Conservation (phyloP, 2,113 vertebrate genomes). For the Daubentonia madagascariensis region DNA sequence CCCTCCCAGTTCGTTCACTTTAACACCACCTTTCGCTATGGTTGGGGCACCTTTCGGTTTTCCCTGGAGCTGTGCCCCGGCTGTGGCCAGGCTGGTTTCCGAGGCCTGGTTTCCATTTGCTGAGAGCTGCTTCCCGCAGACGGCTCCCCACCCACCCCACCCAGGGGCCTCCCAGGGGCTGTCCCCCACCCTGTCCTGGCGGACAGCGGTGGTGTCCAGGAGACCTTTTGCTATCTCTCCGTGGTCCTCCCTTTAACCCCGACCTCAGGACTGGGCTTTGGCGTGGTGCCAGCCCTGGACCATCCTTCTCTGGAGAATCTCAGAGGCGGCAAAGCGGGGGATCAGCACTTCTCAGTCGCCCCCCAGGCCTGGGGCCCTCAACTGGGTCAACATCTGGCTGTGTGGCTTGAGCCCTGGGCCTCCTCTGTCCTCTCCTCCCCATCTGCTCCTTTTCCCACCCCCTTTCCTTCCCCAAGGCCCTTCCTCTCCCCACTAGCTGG, state of each 20-base stretch:
- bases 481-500: constrained; percentile 64
- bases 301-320: background rate
- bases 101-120: constrained; percentile 68
- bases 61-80: background rate
- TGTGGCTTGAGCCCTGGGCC: constrained; percentile 45
- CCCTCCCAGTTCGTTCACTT: background rate
- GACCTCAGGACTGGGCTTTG: background rate
- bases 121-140: constrained; percentile 56
- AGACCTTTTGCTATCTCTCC: background rate
- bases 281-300: background rate
- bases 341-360: background rate
- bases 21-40: background rate
- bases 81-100: background rate
- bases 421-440: constrained; percentile 26
- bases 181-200: constrained; percentile 61
- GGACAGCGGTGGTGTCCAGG: background rate
- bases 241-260: background rate
- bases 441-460: constrained; percentile 26
- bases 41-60: constrained; percentile 25
- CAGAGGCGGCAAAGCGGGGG: background rate
- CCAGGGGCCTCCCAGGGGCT: constrained; percentile 59
- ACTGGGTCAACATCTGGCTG: constrained; percentile 72
- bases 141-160: constrained; percentile 72
- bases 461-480: constrained; percentile 57
- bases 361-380: constrained; percentile 54